These are phyloP conservation scores for Gryon sp. DNA, from an alignment of 1,140 invertebrate species.

Conservation along the genomic window DNA sequence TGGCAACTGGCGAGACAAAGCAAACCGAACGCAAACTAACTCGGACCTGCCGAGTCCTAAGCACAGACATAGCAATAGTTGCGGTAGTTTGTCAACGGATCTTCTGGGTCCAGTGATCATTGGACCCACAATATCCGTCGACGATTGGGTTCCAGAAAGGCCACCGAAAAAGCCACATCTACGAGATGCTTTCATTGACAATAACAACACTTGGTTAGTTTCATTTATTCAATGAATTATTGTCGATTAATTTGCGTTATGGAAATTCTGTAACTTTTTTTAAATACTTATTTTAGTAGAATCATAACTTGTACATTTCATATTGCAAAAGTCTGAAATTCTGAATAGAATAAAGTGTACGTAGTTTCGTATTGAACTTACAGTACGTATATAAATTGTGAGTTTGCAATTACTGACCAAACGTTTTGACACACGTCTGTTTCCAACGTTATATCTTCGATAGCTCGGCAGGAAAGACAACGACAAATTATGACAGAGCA, in stretches of 20 bases:
- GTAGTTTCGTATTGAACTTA: too few relatives aligned
- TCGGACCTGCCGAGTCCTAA: constrained; percentile 72
- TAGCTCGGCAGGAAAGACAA: neutral
- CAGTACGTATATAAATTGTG: constrained; percentile 6
- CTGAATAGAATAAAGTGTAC: too few relatives aligned
- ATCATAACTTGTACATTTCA: too few relatives aligned
- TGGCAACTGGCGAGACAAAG: constrained; percentile 73
- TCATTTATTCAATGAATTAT: neutral
- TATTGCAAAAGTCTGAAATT: neutral
- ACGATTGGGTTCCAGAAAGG: constrained; percentile 86
- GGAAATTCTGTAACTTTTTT: too few relatives aligned
- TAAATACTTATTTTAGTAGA: too few relatives aligned
- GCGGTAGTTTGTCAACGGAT: constrained; percentile 82
- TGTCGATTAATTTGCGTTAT: too few relatives aligned
- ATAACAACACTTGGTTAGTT: constrained; percentile 1
- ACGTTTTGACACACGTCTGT: constrained; percentile 22
- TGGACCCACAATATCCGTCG: constrained; percentile 83
- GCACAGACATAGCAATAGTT: constrained; percentile 83
- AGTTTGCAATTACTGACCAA: constrained; percentile 13
- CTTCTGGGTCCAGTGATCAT: constrained; percentile 83
- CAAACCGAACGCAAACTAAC: constrained; percentile 40
- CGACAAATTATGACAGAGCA: constrained; percentile 33
- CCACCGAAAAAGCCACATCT: constrained; percentile 88
- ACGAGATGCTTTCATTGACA: constrained; percentile 74
- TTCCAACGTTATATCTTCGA: constrained; percentile 6